These are phyloP conservation scores for Liparis tanakae DNA, from an alignment of 2,797 vertebrate genomes.

Conservation along the genomic window DNA sequence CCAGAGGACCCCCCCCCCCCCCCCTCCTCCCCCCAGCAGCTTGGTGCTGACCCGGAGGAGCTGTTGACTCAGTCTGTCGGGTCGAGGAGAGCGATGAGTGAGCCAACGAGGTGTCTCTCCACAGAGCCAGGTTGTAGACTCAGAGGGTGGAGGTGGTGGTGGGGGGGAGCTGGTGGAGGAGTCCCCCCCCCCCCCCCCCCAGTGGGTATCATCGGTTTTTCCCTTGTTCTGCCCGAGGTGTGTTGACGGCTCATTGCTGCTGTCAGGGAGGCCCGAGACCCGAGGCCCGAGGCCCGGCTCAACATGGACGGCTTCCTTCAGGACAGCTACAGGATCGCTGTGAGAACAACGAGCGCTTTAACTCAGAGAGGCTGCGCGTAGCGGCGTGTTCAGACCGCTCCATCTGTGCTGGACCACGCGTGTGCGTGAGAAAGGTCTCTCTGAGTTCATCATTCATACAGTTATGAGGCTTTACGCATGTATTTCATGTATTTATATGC, in stretches of 20 bases:
- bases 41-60: slow-evolving; percentile 37
- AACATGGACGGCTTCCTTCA: slow-evolving; percentile 40
- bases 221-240: slow-evolving; percentile 53
- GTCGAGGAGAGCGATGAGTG: slow-evolving; percentile 51
- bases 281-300: slow-evolving; percentile 34
- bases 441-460: slow-evolving; percentile 5
- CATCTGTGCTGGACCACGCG: slow-evolving; percentile 42
- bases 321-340: slow-evolving; percentile 48
- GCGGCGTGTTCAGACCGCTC: neutral
- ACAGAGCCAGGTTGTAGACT: neutral
- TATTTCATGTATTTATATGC: neutral
- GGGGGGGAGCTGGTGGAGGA: neutral
- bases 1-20: slow-evolving; percentile 28
- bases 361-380: neutral
- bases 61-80: slow-evolving; percentile 56
- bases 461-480: slow-evolving; percentile 1
- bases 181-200: no score
- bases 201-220: slow-evolving; percentile 65
- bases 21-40: slow-evolving; percentile 7
- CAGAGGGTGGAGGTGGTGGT: neutral
- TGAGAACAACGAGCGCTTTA: slow-evolving; percentile 57
- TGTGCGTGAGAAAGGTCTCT: slow-evolving; percentile 20
- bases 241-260: slow-evolving; percentile 38
- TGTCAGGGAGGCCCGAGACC: slow-evolving; percentile 40
- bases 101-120: slow-evolving; percentile 7